Evolutionary conservation across 2,113 vertebrate species (phyloP).

Genomic region (Hipposideros armiger): DNA sequence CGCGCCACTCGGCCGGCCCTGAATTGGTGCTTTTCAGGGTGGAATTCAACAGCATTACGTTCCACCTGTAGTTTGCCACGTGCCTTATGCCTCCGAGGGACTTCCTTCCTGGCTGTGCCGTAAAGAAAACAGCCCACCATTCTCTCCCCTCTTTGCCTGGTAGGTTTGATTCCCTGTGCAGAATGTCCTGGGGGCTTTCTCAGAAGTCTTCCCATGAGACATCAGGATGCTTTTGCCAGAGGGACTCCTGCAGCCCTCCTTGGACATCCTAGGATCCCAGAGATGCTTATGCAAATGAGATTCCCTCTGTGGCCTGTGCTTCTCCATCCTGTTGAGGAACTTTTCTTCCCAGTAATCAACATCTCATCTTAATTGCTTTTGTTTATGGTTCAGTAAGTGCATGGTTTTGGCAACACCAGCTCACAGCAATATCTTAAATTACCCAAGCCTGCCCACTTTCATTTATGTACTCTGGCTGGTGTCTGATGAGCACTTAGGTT

Average conservation of each 20-base stretch:
- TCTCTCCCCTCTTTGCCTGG: not conserved
- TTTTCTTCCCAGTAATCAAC: constrained; percentile 74
- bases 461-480: constrained; percentile 73
- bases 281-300: constrained; percentile 30
- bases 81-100: not conserved
- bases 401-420: constrained; percentile 74
- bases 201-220: not conserved
- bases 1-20: no score
- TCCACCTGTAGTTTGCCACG: not conserved
- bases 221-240: not conserved
- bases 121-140: not conserved
- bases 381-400: constrained; percentile 80
- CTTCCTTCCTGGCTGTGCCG: not conserved
- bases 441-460: constrained; percentile 75
- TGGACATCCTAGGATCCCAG: not conserved
- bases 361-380: constrained; percentile 81
- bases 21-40: not conserved
- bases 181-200: not conserved
- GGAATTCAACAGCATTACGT: not conserved
- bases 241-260: not conserved
- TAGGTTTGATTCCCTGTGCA: not conserved
- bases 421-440: constrained; percentile 83
- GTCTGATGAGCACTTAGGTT: constrained; percentile 77
- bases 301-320: not conserved
- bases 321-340: not conserved